A percentile compares a stretch with the other conserved stretches of the same genome.
phyloP scores from a whole-genome alignment of 1,140 invertebrate genomes.

The Diabrotica virgifera region DNA sequence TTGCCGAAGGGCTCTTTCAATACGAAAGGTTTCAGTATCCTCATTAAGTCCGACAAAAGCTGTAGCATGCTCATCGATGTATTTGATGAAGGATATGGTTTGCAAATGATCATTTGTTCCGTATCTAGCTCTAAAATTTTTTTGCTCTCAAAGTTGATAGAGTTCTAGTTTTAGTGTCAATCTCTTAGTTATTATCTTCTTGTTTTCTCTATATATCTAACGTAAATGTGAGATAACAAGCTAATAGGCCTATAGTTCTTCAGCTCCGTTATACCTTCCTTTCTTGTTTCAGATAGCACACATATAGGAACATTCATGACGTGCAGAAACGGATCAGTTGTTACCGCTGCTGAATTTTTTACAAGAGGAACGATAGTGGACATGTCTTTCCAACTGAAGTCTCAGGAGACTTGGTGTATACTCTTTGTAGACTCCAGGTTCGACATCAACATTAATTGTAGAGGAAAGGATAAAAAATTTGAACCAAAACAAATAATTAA shows the following conservation, averaged over 20 bases:
- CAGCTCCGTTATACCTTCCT: too few species aligned
- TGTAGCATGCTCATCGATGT: too few species aligned
- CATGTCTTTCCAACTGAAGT: constrained; percentile 6
- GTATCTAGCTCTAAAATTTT: too few species aligned
- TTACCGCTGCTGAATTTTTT: not conserved
- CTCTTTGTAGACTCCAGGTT: constrained; percentile 17
- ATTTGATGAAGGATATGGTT: too few species aligned
- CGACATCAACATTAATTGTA: constrained; percentile 16
- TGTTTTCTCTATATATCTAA: not conserved
- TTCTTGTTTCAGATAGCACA: not conserved
- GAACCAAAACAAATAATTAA: not conserved
- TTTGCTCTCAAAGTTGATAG: too few species aligned
- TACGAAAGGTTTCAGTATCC: too few species aligned
- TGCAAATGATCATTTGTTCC: too few species aligned
- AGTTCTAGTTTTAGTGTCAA: too few species aligned
- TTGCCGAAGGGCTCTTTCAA: too few species aligned
- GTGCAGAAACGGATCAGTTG: not conserved
- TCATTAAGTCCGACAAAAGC: too few species aligned
- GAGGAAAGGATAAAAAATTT: constrained; percentile 11
- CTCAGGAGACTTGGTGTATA: constrained; percentile 9
- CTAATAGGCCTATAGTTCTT: not conserved
- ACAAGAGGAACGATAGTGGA: constrained; percentile 6
- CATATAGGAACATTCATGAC: constrained; percentile 6
- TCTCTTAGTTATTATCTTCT: too few species aligned
- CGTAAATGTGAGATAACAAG: not conserved